Percentiles rank a stretch among this genome's conserved stretches.
Evolutionary conservation across 2,888 invertebrate species (phyloP).

Genomic region (Sepioteuthis lessoniana): DNA sequence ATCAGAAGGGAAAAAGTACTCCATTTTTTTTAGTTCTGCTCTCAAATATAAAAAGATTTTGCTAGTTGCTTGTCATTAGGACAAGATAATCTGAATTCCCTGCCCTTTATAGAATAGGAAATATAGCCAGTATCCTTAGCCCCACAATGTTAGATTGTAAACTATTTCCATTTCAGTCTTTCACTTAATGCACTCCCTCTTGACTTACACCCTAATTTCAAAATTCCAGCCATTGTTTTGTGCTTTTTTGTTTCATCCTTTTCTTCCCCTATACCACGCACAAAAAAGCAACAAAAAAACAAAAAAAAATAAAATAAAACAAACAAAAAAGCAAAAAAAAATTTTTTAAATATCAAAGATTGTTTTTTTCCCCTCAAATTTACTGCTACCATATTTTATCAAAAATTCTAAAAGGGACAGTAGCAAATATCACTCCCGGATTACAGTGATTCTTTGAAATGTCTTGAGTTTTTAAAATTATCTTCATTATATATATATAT

Average conservation of each 20-base stretch:
- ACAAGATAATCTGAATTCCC: neutral
- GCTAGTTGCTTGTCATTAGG: neutral
- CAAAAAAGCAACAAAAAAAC: neutral
- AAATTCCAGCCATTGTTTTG: neutral
- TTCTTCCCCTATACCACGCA: neutral
- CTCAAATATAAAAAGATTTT: neutral
- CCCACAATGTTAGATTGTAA: neutral
- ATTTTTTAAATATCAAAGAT: too few relatives aligned
- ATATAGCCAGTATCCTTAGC: neutral
- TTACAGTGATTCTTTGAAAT: neutral
- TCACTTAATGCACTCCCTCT: neutral
- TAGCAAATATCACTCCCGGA: neutral
- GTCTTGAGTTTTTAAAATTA: neutral
- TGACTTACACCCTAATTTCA: neutral
- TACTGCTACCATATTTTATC: neutral
- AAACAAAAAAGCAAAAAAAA: too few relatives aligned
- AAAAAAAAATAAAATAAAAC: too few relatives aligned
- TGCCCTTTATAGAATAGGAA: neutral
- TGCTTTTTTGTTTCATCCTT: neutral
- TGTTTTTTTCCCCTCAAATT: neutral
- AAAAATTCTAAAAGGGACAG: too few relatives aligned
- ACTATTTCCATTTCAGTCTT: neutral
- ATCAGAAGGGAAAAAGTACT: neutral
- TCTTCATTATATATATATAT: neutral
- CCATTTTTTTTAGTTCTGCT: neutral